Conservation (phyloP, 1,140 invertebrate genomes). For the Cyrtorhinus lividipennis region DNA sequence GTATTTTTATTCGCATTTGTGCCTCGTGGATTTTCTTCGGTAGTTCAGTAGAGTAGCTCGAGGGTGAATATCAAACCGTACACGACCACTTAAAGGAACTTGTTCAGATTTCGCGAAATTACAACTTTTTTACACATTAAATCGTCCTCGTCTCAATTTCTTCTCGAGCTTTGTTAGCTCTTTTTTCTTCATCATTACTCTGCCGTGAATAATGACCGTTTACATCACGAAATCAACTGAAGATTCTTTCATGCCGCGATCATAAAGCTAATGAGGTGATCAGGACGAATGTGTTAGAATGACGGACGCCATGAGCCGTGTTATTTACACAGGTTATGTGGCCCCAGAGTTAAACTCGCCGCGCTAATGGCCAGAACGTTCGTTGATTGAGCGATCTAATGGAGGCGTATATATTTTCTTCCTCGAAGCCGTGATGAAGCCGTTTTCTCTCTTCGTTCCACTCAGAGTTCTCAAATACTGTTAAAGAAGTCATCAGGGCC, state of each 20-base stretch:
- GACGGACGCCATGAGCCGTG: not conserved
- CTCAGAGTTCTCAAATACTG: not conserved
- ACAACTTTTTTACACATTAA: too few relatives aligned
- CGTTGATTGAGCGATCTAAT: not conserved
- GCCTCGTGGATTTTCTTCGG: too few relatives aligned
- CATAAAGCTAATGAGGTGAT: not conserved
- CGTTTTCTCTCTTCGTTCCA: not conserved
- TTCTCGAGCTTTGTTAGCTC: too few relatives aligned
- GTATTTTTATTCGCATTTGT: too few relatives aligned
- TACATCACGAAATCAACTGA: not conserved
- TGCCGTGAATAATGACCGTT: not conserved
- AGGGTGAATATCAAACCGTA: too few relatives aligned
- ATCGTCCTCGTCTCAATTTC: too few relatives aligned
- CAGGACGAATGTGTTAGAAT: not conserved
- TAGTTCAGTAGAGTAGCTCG: too few relatives aligned
- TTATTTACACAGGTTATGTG: not conserved
- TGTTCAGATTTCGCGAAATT: too few relatives aligned
- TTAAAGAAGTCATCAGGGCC: not conserved
- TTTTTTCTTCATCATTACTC: too few relatives aligned
- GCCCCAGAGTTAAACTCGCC: not conserved
- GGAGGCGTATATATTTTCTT: not conserved
- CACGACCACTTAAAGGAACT: too few relatives aligned
- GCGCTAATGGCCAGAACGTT: not conserved
- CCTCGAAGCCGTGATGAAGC: not conserved
- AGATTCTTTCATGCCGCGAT: not conserved